Evolutionary conservation across 1,140 invertebrate species (phyloP).

Genomic region (Habropoda laboriosa): DNA sequence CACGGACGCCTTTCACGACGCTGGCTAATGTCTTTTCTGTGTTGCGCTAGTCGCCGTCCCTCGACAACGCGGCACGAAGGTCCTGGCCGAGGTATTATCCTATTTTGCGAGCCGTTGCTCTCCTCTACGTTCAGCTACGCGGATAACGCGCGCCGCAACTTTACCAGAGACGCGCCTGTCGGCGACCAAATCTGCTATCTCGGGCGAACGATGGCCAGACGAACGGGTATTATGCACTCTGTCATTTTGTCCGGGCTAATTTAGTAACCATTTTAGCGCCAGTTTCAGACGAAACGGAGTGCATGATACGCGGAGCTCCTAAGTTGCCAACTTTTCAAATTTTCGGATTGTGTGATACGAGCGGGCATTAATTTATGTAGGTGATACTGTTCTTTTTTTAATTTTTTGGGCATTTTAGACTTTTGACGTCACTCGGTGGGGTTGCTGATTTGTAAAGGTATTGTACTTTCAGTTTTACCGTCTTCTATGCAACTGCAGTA

Average conservation of each 20-base stretch:
- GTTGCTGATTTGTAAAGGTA: too few relatives aligned
- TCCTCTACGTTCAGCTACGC: slow-evolving; percentile 65
- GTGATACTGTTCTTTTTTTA: too few relatives aligned
- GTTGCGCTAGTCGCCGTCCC: slow-evolving; percentile 75
- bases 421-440: too few relatives aligned
- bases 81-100: slow-evolving; percentile 73
- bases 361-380: too few relatives aligned
- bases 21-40: slow-evolving; percentile 81
- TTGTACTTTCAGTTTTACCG: too few relatives aligned
- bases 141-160: slow-evolving; percentile 58
- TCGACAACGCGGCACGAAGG: slow-evolving; percentile 66
- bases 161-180: slow-evolving; percentile 4
- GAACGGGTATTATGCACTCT: background rate
- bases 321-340: too few relatives aligned
- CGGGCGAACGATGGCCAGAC: background rate
- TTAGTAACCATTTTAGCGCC: background rate
- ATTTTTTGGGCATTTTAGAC: too few relatives aligned
- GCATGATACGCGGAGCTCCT: too few relatives aligned
- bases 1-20: slow-evolving; percentile 58
- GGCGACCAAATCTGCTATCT: background rate
- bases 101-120: slow-evolving; percentile 72
- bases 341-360: too few relatives aligned
- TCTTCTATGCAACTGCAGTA: too few relatives aligned
- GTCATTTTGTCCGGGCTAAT: background rate
- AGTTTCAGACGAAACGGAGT: too few relatives aligned